Evolutionary conservation across 30 jellyfish, hydroid and myxozoan genomes (phyloP), one percentile per base, ranked within the genome.

Genomic region (Nemopilema nomurai): DNA sequence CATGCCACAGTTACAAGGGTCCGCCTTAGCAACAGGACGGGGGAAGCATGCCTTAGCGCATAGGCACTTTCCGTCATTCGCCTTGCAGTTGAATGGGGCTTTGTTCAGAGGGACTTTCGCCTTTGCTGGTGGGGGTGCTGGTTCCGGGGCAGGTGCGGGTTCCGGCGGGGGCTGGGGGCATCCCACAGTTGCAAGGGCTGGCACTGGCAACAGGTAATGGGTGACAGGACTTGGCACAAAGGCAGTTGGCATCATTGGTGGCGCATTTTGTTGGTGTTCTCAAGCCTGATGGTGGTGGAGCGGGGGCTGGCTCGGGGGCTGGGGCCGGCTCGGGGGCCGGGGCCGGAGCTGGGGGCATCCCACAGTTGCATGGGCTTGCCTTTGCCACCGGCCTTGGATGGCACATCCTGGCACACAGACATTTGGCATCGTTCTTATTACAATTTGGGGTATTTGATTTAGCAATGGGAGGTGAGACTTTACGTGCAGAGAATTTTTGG

Each of bases 21-120:
- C n/a, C n/a, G n/a, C n/a, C n/a, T n/a, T n/a, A n/a, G n/a, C n/a
- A n/a, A 92, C 96, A 62, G 71, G 84, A 31, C 91, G 86, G 4
- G 97, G 97, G 16, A 84, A 81, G 79, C 98, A 92, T 0, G 98
- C 98, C 71, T 80, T 84, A 16, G 76, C 29, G 57, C 98, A 92
- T 7, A 86, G 51, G 78, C 97, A 91, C n/a, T 91, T 87, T 19
- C 86, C 93, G 31, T 82, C 89, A 51, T 79, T 78, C 23, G 85
- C 92, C 50, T 79, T 86, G 87, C 98, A 92, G 22, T 68, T 77
- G 89, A 80, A 80, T 0, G 97, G 86, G 18, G 90, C 90, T 20
- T 67, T 67, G 29, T 80, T 80, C 20, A 49, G 6, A 8, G 82
- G 20, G 18, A 73, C 82, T 27, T 49, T 62, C 13, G 24, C 90